Percentiles rank a stretch among this genome's conserved stretches.
phyloP scores from a whole-genome alignment of 1,140 invertebrate genomes.

The Pteromalus puparum region DNA sequence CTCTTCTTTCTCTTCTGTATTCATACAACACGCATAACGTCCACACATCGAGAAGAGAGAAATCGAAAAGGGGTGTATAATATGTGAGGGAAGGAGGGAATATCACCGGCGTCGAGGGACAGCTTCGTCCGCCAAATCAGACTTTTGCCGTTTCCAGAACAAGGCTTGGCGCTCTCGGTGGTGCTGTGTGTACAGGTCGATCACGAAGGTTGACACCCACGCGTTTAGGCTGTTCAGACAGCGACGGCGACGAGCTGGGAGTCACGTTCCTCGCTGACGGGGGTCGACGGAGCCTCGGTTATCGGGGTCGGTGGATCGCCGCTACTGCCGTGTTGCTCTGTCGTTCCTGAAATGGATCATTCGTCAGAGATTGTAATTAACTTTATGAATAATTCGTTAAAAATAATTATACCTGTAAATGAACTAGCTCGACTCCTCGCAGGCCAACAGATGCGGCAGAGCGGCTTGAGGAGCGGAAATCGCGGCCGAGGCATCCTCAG shows the following conservation, averaged over 20 bases:
- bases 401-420: conserved; percentile 62
- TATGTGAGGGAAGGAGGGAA: neutral
- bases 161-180: neutral
- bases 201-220: neutral
- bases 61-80: neutral
- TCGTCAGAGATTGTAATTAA: no score
- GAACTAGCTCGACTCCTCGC: conserved; percentile 66
- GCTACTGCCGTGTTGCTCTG: conserved; percentile 68
- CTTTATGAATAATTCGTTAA: no score
- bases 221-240: conserved; percentile 51
- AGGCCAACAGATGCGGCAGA: conserved; percentile 69
- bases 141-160: conserved; percentile 18
- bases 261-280: conserved; percentile 67
- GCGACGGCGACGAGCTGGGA: conserved; percentile 62
- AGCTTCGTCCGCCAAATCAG: conserved; percentile 10
- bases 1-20: no score
- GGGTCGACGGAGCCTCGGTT: conserved; percentile 70
- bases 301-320: conserved; percentile 71
- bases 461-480: conserved; percentile 67
- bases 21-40: no score
- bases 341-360: conserved; percentile 62
- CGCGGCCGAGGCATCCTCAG: conserved; percentile 74
- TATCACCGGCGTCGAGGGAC: conserved; percentile 14
- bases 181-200: neutral
- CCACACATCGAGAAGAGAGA: neutral